phyloP scores from a whole-genome alignment of 1,140 invertebrate species.

The Geopemphigus sp. region DNA sequence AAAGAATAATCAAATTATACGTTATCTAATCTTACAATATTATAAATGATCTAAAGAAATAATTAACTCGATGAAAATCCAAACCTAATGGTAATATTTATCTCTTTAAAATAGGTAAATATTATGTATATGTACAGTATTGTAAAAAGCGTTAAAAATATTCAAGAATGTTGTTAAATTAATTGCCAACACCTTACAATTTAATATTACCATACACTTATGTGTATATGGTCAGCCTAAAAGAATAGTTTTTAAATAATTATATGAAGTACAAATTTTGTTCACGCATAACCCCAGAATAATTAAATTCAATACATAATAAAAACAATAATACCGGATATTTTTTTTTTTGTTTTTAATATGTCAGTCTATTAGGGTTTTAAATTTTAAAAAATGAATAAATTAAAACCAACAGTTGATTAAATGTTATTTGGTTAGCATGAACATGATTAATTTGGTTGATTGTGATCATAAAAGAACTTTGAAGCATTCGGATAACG shows the following conservation, averaged over 20 bases:
- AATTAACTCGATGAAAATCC: constrained; percentile 30
- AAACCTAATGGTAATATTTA: constrained; percentile 31
- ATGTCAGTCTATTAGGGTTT: constrained; percentile 33
- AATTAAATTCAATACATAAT: constrained; percentile 17
- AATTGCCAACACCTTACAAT: constrained; percentile 43
- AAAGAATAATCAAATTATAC: not conserved
- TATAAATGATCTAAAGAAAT: constrained; percentile 15
- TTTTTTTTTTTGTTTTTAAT: constrained; percentile 25
- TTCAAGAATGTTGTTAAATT: constrained; percentile 13
- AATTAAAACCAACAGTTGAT: constrained; percentile 7
- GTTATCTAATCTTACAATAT: not conserved
- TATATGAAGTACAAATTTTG: not conserved
- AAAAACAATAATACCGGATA: constrained; percentile 20
- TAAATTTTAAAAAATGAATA: constrained; percentile 6
- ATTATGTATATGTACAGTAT: constrained; percentile 24
- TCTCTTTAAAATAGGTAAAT: constrained; percentile 3
- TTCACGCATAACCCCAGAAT: constrained; percentile 12
- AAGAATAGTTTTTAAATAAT: not conserved
- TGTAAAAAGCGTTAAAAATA: constrained; percentile 33
- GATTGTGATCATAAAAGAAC: constrained; percentile 50
- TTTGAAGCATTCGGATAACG: constrained; percentile 54
- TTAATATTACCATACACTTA: constrained; percentile 6
- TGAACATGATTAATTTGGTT: constrained; percentile 36
- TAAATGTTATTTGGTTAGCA: not conserved
- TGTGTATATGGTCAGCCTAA: not conserved